Percentiles rank a stretch among this genome's conserved stretches.
These are phyloP conservation scores for Dicyrtomina minuta DNA, from an alignment of 2,888 invertebrate genomes.

Conservation along the genomic window DNA sequence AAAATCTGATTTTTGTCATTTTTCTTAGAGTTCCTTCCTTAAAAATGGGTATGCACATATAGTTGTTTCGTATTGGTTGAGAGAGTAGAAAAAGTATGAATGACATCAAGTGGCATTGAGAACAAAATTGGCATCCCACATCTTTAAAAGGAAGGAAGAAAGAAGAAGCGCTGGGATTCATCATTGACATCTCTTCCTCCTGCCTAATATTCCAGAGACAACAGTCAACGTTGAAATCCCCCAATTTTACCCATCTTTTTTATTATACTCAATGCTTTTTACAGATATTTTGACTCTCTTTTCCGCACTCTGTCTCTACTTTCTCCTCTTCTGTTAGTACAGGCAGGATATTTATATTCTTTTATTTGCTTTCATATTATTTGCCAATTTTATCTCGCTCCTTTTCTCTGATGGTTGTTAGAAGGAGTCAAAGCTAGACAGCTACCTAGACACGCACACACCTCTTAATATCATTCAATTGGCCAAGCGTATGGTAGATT, in stretches of 20 bases:
- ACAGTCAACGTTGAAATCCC: not conserved
- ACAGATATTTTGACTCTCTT: not conserved
- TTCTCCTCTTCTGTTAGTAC: not conserved
- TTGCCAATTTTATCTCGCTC: too few relatives aligned
- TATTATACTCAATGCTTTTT: not conserved
- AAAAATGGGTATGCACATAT: not conserved
- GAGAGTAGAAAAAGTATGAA: not conserved
- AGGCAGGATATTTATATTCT: too few relatives aligned
- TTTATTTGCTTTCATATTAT: too few relatives aligned
- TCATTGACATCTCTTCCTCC: not conserved
- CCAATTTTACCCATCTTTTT: not conserved
- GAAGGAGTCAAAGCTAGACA: too few relatives aligned
- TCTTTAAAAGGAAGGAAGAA: not conserved
- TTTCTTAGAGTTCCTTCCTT: not conserved
- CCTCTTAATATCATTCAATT: too few relatives aligned
- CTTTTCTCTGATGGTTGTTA: too few relatives aligned
- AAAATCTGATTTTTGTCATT: constrained; percentile 14
- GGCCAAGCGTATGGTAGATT: too few relatives aligned
- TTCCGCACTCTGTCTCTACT: not conserved
- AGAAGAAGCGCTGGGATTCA: not conserved
- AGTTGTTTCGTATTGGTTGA: not conserved
- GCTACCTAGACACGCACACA: too few relatives aligned
- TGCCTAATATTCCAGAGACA: not conserved
- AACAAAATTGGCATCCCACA: not conserved
- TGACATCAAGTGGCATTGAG: not conserved